Evolutionary conservation across 2,888 invertebrate species (phyloP), one percentile per base, ranked within the genome.

Genomic region (Stenotaenia linearis): DNA sequence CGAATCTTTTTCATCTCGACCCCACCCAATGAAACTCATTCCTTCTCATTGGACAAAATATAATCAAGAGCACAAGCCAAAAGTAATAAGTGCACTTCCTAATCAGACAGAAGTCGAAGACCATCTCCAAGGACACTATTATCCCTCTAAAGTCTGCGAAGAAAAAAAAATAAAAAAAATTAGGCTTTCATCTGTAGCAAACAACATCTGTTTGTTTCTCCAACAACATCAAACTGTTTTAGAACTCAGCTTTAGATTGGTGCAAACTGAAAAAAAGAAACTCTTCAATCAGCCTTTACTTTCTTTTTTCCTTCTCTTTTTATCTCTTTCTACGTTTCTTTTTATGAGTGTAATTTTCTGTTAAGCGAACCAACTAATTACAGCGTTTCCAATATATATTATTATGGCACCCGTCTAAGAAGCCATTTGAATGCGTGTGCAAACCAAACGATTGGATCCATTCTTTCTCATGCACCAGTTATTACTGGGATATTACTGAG

Each of bases 291-390:
- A 69, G 69, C 28, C 69, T 25, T 28, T 69, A 25, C 25, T 69
- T 69, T 69, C 50, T 50, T 18, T 28, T 23, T 69, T 25, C n/a
- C 12, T 12, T n/a, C 28, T 69, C 69, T 69, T 69, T 69, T 69
- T 28, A 28, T 69, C 28, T 69, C 28, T 69, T 28, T 25, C 18
- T 45, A 5, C 15, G 32, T 69, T 69, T 69, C 69, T 69, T 69
- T 69, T 69, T 69, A 69, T 69, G 69, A 69, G 69, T 69, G 69
- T 69, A 69, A 69, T 69, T 69, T 69, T 69, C 25, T 69, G 69
- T 69, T 69, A 69, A 69, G 69, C 69, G 69, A 69, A 69, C 69
- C 69, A 69, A 69, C 69, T 69, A 69, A 69, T 69, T 69, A 69
- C 69, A 69, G 28, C 69, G 69, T 28, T 69, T 28, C 69, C 69